Percentiles rank a stretch among this genome's conserved stretches.
phyloP scores from a whole-genome alignment of 2,888 invertebrate species.

The Pyralis farinalis region DNA sequence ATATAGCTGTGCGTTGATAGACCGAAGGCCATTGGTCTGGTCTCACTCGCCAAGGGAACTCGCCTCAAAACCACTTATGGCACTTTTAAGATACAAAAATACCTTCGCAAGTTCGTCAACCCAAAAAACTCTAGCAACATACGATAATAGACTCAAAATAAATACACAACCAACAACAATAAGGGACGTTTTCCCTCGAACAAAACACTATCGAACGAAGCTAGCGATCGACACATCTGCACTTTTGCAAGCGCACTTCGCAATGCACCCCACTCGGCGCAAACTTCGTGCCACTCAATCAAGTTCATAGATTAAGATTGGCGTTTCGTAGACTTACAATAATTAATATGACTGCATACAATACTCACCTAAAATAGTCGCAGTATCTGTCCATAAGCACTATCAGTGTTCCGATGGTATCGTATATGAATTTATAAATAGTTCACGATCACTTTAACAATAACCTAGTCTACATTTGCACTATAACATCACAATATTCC shows the following conservation, averaged over 20 bases:
- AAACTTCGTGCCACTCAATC: conserved; percentile 63
- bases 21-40: conserved; percentile 49
- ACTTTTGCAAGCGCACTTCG: conserved; percentile 56
- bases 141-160: conserved; percentile 34
- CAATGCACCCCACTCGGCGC: conserved; percentile 56
- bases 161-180: conserved; percentile 20
- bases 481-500: conserved; percentile 69
- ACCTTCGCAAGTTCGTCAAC: conserved; percentile 59
- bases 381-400: conserved; percentile 61
- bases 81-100: conserved; percentile 43
- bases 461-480: conserved; percentile 65
- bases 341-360: conserved; percentile 26
- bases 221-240: conserved; percentile 45
- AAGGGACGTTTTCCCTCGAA: conserved; percentile 36
- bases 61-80: conserved; percentile 43
- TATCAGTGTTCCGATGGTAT: conserved; percentile 2
- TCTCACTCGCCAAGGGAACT: conserved; percentile 28
- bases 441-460: conserved; percentile 7
- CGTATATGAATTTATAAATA: background rate
- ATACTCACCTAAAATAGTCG: conserved; percentile 55
- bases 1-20: conserved; percentile 32
- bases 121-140: conserved; percentile 40
- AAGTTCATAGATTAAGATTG: conserved; percentile 79
- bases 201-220: conserved; percentile 25
- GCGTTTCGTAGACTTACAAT: conserved; percentile 48